Percentiles rank a stretch among this genome's conserved stretches.
phyloP scores from a whole-genome alignment of 30 jellyfish, hydroid and myxozoan species.

The Chrysaora quinquecirrha region DNA sequence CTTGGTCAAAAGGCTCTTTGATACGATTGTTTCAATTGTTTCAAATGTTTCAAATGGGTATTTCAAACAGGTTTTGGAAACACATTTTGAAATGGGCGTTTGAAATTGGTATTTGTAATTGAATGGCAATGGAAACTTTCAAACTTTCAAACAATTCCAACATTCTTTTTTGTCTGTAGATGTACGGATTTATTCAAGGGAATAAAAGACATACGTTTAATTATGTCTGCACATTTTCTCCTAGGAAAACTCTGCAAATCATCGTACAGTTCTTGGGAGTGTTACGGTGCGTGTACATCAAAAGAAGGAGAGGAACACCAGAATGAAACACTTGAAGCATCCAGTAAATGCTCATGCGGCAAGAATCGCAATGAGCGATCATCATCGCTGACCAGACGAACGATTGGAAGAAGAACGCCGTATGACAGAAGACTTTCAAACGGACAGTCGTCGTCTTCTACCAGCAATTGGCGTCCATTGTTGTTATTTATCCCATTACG shows the following conservation, averaged over 20 bases:
- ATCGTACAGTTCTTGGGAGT: slow-evolving; percentile 87
- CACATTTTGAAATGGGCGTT: too few relatives aligned
- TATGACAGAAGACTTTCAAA: slow-evolving; percentile 30
- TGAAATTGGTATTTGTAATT: too few relatives aligned
- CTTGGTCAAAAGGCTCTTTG: too few relatives aligned
- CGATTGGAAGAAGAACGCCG: slow-evolving; percentile 31
- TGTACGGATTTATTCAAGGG: too few relatives aligned
- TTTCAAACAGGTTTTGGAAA: too few relatives aligned
- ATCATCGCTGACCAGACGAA: slow-evolving; percentile 12
- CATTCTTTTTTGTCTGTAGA: too few relatives aligned
- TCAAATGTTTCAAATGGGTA: too few relatives aligned
- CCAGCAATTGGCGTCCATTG: slow-evolving; percentile 87
- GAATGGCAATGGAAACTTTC: too few relatives aligned
- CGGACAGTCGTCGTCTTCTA: slow-evolving; percentile 15
- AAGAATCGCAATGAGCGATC: slow-evolving; percentile 26
- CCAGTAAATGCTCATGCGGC: slow-evolving; percentile 60
- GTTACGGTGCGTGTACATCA: slow-evolving; percentile 91
- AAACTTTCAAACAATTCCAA: too few relatives aligned
- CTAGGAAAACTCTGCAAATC: slow-evolving; percentile 93
- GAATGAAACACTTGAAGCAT: slow-evolving; percentile 32
- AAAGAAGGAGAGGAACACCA: slow-evolving; percentile 19
- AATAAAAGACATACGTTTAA: too few relatives aligned
- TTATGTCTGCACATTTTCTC: too few relatives aligned
- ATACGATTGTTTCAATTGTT: too few relatives aligned
- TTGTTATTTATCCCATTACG: slow-evolving; percentile 89